These are phyloP conservation scores for Saiga tatarica DNA, from an alignment of 2,113 vertebrate genomes.

Conservation along the genomic window DNA sequence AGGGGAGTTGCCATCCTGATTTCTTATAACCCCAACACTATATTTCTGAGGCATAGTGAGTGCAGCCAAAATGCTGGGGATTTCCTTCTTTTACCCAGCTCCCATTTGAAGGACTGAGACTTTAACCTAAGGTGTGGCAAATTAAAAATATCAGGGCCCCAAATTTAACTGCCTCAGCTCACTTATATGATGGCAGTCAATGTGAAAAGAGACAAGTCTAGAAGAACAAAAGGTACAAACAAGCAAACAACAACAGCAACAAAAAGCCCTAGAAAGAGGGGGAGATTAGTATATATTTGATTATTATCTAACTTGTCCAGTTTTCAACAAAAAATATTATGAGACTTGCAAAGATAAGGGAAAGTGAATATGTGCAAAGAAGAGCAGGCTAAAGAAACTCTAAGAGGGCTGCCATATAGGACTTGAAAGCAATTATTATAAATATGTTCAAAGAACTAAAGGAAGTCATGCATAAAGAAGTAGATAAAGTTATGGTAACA, in stretches of 20 bases:
- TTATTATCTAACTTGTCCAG: neutral
- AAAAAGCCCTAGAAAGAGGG: neutral
- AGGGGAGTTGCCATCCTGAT: fast-evolving
- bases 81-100: neutral
- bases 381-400: neutral
- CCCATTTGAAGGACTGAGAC: fast-evolving
- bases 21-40: neutral
- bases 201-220: neutral
- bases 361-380: neutral
- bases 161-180: neutral
- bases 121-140: neutral
- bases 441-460: neutral
- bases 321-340: neutral
- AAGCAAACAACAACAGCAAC: neutral
- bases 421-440: neutral
- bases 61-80: fast-evolving
- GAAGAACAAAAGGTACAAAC: neutral
- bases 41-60: neutral
- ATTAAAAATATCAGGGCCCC: neutral
- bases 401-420: neutral
- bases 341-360: neutral
- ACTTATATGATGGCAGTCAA: neutral
- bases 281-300: neutral
- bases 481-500: neutral
- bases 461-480: neutral